Evolutionary conservation across 2,888 invertebrate species (phyloP), one percentile per base, ranked within the genome.

Genomic region (Plagiodera versicolora): DNA sequence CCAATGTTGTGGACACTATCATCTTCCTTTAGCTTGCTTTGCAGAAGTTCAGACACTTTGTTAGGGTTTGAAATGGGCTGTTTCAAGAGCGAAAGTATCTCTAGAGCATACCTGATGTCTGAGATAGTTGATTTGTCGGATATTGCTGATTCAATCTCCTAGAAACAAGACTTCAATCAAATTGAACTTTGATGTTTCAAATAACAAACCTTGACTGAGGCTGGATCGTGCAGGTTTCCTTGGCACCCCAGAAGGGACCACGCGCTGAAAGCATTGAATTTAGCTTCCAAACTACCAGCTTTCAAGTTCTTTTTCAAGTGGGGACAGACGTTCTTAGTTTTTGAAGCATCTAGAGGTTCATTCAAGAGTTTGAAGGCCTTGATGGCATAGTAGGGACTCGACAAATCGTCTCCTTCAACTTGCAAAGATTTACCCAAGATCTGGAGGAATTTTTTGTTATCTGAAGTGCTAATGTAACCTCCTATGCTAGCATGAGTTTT

Each of bases 1-100:
- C 92, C 95, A 64, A 95, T 85, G 74, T 92, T 95, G 24, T 66
- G 64, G 8, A 80, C 67, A 63, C 89, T 88, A 74, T 94, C 94
- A 81, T 96, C 95, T 72, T 91, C 91, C 77, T 94, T 95, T 63
- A 96, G 80, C 64, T 89, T 82, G 61, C 88, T 87, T 74, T 91
- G 87, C 32, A 95, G 80, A 66, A 87, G 86, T 77, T 90, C 90
- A 1, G 87, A 82, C 18, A 91, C 82, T 77, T 91, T 92, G 19
- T 85, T 83, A 47, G 85, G 84, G 71, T 88, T 88, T 60, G 85
- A 81, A 45, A 89, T 75, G 2, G 85, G 80, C 67, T 89, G 86
- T 0, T 89, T 89, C 0, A 94, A 76, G 28, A 87, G 84, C 67
- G 86, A 87, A 53, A 92, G 80, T 0, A 90, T 83, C 70, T 86